Base-by-base conservation (phyloP, 2,797 vertebrate species). In the Phyllotis vaccarum region DNA sequence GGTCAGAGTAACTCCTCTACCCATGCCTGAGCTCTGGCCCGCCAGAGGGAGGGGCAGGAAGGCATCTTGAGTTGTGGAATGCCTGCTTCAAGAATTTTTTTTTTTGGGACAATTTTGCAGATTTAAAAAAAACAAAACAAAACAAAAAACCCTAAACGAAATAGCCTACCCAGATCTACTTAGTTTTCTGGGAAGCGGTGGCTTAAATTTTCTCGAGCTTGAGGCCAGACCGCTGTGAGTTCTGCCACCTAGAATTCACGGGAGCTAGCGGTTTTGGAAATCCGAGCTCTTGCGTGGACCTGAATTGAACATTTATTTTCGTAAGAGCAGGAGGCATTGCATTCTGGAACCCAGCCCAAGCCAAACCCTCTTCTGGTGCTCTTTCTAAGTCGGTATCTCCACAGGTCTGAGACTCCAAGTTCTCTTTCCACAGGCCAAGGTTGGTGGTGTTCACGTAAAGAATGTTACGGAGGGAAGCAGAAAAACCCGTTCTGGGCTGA, bases 61-160 rank as follows among this genome's bases (percentile, higher is more conserved):
- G 6, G 78, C 70, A 24, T 19, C 2, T 2, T 13, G 10, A 0
- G 9, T 4, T 2, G 16, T 27, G 12, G 16, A 58, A 79, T 27
- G 6, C 14, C 91, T 72, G 5, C 54, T 52, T 68, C 31, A 27
- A 76, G 62, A 22, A 58, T 17, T 66, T 37, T 58, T 79, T 22
- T 81, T 40, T 40, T 43, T 31, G 1, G n/a, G 19, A 17, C 60
- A 81, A 34, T 79, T 93, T 95, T 81, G 90, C 6, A 2, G 66
- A 83, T 86, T 74, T 49, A n/a, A n/a, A n/a, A n/a, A 75, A 88
- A 79, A 37, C 49, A 75, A 88, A 79, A 37, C 49, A 75, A 88
- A 79, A 37, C 49, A n/a, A n/a, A 75, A 88, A 79, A 37, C 49
- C 19, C 24, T 0, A 85, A 95, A 66, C n/a, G 27, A 96, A 94